A percentile compares a stretch with the other conserved stretches of the same genome.
These are phyloP conservation scores for Hylyphantes graminicola DNA, from an alignment of 1,140 invertebrate species.

Conservation along the genomic window DNA sequence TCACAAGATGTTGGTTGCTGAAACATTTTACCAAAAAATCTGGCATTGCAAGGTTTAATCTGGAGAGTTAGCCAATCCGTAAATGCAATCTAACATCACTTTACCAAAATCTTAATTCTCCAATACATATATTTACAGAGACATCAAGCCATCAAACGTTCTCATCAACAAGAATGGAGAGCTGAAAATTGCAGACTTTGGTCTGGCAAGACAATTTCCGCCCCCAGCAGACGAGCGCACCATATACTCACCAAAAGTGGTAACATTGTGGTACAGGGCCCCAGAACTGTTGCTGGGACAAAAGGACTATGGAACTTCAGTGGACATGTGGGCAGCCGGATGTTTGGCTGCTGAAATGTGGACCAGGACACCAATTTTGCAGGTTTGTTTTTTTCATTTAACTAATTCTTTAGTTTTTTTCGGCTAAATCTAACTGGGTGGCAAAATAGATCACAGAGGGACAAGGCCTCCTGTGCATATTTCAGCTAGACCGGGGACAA, in stretches of 20 bases:
- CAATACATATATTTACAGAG: constrained; percentile 21
- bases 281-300: constrained; percentile 91
- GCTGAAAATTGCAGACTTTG: constrained; percentile 91
- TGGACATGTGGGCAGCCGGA: constrained; percentile 99
- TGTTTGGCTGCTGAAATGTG: constrained; percentile 95
- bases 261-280: constrained; percentile 97
- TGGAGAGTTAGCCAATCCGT: too few species aligned
- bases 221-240: constrained; percentile 80
- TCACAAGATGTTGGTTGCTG: too few species aligned
- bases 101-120: constrained; percentile 14
- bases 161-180: constrained; percentile 97
- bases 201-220: constrained; percentile 76
- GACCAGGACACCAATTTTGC: constrained; percentile 84
- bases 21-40: too few species aligned
- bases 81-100: background rate
- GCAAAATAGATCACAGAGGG: constrained; percentile 94
- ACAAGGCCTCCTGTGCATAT: constrained; percentile 99
- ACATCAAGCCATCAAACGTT: constrained; percentile 88
- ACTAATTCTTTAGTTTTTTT: constrained; percentile 77
- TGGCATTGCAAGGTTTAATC: too few species aligned
- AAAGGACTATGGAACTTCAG: constrained; percentile 93
- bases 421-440: constrained; percentile 88
- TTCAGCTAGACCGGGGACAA: constrained; percentile 99
- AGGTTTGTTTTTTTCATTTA: constrained; percentile 64
- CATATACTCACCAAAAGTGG: constrained; percentile 93